phyloP scores from a whole-genome alignment of 2,113 vertebrate species.

The Xenus cinereus region DNA sequence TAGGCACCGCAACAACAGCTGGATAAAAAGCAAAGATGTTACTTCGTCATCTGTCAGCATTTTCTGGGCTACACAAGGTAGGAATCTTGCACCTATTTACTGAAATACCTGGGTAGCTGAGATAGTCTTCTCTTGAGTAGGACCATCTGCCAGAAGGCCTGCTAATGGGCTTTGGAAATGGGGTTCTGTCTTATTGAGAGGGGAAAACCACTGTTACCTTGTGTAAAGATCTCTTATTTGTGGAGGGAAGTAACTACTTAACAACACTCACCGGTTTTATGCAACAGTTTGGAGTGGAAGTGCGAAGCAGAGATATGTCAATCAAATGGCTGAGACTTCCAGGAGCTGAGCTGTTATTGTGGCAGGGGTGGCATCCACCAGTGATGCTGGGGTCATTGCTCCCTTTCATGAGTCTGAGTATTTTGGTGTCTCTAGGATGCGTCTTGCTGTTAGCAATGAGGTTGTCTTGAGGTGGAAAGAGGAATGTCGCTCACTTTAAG shows the following conservation, averaged over 20 bases:
- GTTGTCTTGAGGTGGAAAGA: neutral
- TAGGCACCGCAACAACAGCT: slow-evolving; percentile 71
- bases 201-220: neutral
- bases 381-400: neutral
- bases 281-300: neutral
- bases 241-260: neutral
- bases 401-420: rapidly evolving
- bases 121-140: neutral
- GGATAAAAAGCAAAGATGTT: slow-evolving; percentile 79
- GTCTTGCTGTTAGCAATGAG: neutral
- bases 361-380: neutral
- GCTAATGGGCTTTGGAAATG: neutral
- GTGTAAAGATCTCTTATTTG: neutral
- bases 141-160: neutral
- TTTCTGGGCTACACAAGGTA: slow-evolving; percentile 86
- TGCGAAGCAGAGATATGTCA: neutral
- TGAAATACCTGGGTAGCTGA: neutral
- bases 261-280: neutral
- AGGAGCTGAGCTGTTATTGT: neutral
- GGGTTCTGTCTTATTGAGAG: neutral
- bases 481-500: neutral
- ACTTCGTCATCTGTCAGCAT: slow-evolving; percentile 74
- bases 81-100: neutral
- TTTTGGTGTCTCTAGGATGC: neutral
- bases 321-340: neutral